Evolutionary conservation across 2,888 invertebrate species (phyloP).

Genomic region (Xylota sylvarum): DNA sequence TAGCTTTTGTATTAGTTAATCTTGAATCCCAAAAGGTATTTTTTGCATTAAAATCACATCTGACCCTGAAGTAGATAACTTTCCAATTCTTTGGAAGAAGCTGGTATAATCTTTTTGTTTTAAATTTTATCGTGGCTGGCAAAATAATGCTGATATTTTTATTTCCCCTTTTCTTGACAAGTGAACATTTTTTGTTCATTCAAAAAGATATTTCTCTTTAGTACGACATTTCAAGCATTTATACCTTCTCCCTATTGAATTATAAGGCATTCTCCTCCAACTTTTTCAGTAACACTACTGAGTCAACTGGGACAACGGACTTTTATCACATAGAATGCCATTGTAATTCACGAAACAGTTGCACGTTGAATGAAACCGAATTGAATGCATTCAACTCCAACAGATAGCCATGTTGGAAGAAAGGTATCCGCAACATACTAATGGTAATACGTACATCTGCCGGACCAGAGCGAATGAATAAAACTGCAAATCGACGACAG

Average conservation of each 20-base stretch:
- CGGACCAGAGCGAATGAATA: constrained; percentile 3
- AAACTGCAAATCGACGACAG: neutral
- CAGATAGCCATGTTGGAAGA: neutral
- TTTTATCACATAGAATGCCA: neutral
- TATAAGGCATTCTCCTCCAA: neutral
- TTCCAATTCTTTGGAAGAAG: too few species aligned
- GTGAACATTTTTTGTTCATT: too few species aligned
- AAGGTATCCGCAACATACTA: neutral
- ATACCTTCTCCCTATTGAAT: neutral
- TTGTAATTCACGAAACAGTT: neutral
- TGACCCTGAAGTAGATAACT: too few species aligned
- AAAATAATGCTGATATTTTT: too few species aligned
- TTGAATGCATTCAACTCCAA: constrained; percentile 12
- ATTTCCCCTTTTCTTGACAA: too few species aligned
- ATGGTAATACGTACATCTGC: neutral
- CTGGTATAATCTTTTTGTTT: too few species aligned
- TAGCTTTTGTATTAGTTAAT: too few species aligned
- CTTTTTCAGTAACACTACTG: neutral
- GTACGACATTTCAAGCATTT: neutral
- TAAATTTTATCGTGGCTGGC: too few species aligned
- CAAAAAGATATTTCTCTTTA: neutral
- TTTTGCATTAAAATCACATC: too few species aligned
- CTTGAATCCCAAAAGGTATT: too few species aligned
- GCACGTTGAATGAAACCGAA: neutral
- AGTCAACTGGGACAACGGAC: neutral